Conservation (phyloP, 2,113 vertebrate genomes). For the Lepus americanus region DNA sequence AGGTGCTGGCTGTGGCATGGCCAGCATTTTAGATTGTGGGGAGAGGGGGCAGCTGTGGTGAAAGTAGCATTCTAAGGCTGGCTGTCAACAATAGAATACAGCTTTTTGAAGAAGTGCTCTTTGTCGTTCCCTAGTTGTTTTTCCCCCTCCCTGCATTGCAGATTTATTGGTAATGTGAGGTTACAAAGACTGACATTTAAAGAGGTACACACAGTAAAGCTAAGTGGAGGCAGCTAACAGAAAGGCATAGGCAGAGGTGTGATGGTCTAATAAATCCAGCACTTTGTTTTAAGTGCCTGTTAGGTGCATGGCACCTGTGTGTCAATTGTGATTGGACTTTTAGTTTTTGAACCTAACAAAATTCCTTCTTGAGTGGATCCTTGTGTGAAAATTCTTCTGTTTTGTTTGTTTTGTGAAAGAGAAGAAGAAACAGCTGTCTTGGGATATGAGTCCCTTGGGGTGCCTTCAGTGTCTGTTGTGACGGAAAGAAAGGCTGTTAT, state of each 20-base stretch:
- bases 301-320: not conserved
- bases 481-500: not conserved
- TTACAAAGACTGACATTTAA: not conserved
- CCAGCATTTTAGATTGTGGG: not conserved
- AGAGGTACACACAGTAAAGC: not conserved
- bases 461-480: not conserved
- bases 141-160: not conserved
- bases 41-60: too few relatives aligned
- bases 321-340: conserved; percentile 17
- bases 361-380: conserved; percentile 27
- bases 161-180: not conserved
- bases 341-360: not conserved
- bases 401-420: not conserved
- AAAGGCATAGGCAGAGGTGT: not conserved
- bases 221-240: not conserved
- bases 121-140: not conserved
- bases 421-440: not conserved
- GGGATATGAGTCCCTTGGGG: not conserved
- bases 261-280: not conserved
- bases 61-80: not conserved
- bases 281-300: not conserved
- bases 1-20: not conserved
- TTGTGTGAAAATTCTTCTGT: not conserved
- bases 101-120: not conserved
- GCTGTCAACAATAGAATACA: not conserved